Conservation (phyloP, 2,113 vertebrate species). For the Fukomys damarensis region DNA sequence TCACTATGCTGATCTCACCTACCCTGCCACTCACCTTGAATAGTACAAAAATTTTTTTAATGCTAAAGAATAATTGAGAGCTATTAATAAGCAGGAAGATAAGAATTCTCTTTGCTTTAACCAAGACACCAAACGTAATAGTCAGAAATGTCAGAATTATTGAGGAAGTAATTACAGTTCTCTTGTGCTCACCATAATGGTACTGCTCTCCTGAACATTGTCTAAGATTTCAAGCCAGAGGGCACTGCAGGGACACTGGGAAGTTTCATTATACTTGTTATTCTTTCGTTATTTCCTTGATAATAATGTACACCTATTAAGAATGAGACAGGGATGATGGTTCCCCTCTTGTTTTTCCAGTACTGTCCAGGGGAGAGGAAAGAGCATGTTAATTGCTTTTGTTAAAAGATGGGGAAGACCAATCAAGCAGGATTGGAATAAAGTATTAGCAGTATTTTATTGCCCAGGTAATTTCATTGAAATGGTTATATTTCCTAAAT, state of each 20-base stretch:
- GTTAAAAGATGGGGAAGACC: slow-evolving; percentile 66
- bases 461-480: slow-evolving; percentile 65
- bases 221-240: slow-evolving; percentile 70
- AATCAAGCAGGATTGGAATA: slow-evolving; percentile 37
- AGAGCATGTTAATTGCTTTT: slow-evolving; percentile 63
- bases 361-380: slow-evolving; percentile 65
- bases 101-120: neutral
- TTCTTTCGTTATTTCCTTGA: slow-evolving; percentile 62
- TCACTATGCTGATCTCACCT: neutral
- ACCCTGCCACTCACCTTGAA: neutral
- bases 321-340: slow-evolving; percentile 55
- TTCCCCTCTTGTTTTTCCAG: neutral
- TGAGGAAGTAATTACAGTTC: slow-evolving; percentile 73
- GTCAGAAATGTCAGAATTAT: slow-evolving; percentile 65
- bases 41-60: neutral
- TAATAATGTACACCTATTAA: slow-evolving; percentile 60
- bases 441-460: slow-evolving; percentile 40
- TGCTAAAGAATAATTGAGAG: neutral
- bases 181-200: neutral
- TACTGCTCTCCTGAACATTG: slow-evolving; percentile 64
- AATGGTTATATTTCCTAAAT: slow-evolving; percentile 72
- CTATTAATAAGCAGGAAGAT: slow-evolving; percentile 12
- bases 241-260: slow-evolving; percentile 44
- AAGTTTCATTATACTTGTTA: slow-evolving; percentile 59
- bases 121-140: slow-evolving; percentile 52